phyloP scores from a whole-genome alignment of 2,888 invertebrate species.

The Scaeva pyrastri region DNA sequence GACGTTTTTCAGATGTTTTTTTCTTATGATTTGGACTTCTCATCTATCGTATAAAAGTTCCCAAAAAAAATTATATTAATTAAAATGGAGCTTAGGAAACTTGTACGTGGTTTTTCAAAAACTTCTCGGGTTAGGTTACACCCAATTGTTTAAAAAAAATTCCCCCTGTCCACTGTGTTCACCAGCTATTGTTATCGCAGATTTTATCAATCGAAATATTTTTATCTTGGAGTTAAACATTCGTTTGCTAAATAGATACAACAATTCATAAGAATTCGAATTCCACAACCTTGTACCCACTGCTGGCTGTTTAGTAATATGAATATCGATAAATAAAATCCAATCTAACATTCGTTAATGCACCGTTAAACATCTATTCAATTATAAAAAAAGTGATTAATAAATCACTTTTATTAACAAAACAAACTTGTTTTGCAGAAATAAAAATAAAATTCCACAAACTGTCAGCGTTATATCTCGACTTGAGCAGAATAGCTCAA shows the following conservation, averaged over 20 bases:
- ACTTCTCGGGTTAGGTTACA: too few relatives aligned
- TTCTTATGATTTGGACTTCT: too few relatives aligned
- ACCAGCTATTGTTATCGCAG: too few relatives aligned
- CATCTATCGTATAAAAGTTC: too few relatives aligned
- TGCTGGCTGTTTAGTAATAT: not conserved
- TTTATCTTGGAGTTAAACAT: not conserved
- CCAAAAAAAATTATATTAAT: too few relatives aligned
- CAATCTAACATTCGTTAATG: not conserved
- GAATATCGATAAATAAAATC: not conserved
- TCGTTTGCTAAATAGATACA: not conserved
- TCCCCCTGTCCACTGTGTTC: too few relatives aligned
- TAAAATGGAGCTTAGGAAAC: too few relatives aligned
- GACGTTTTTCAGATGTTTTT: too few relatives aligned
- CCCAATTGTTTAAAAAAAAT: too few relatives aligned
- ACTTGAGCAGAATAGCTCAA: not conserved
- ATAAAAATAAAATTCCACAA: not conserved
- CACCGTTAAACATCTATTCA: too few relatives aligned
- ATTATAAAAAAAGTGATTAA: not conserved
- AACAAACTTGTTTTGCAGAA: not conserved
- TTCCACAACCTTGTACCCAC: not conserved
- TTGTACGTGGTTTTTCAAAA: too few relatives aligned
- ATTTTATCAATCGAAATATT: not conserved
- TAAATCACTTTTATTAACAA: constrained; percentile 1
- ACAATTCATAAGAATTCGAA: not conserved
- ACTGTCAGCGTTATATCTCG: too few relatives aligned